Percentiles rank a stretch among this genome's conserved stretches.
Conservation (phyloP, 2,888 invertebrate species). For the Lobophora halterata region DNA sequence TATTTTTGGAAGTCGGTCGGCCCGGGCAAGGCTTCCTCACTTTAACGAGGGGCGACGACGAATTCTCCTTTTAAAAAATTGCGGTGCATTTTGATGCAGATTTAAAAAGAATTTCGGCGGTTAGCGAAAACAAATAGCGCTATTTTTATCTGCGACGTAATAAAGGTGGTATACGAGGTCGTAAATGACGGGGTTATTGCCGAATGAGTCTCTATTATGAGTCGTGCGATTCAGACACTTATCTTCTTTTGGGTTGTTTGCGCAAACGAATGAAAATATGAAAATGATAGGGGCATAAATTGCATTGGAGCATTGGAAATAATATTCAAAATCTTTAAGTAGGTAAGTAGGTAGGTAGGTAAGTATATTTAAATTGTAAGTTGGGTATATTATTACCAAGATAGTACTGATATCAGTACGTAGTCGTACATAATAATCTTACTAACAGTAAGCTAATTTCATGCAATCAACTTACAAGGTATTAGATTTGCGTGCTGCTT, state of each 20-base stretch:
- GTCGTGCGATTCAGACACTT: constrained; percentile 17
- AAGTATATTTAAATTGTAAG: too few relatives aligned
- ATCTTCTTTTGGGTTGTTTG: constrained; percentile 19
- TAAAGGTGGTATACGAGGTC: constrained; percentile 31
- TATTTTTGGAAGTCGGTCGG: constrained; percentile 63
- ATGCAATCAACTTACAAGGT: too few relatives aligned
- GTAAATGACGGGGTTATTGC: constrained; percentile 30
- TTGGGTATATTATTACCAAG: too few relatives aligned
- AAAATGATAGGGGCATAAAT: constrained; percentile 1
- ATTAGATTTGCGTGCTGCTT: too few relatives aligned
- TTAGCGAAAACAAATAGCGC: constrained; percentile 30
- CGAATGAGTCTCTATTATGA: constrained; percentile 26
- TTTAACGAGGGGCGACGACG: constrained; percentile 53
- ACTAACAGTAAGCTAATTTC: too few relatives aligned
- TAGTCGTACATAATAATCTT: too few relatives aligned
- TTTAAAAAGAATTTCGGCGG: constrained; percentile 29
- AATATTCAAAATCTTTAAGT: neutral
- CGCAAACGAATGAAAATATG: constrained; percentile 13
- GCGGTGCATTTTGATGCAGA: constrained; percentile 41
- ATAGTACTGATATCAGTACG: too few relatives aligned
- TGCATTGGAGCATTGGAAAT: neutral
- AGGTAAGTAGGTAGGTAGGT: too few relatives aligned
- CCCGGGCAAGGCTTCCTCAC: constrained; percentile 39
- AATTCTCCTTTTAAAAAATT: constrained; percentile 35
- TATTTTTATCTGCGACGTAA: constrained; percentile 30